A percentile compares a stretch with the other conserved stretches of the same genome.
These are phyloP conservation scores for Melieria omissa DNA, from an alignment of 2,888 invertebrate species.

Conservation along the genomic window DNA sequence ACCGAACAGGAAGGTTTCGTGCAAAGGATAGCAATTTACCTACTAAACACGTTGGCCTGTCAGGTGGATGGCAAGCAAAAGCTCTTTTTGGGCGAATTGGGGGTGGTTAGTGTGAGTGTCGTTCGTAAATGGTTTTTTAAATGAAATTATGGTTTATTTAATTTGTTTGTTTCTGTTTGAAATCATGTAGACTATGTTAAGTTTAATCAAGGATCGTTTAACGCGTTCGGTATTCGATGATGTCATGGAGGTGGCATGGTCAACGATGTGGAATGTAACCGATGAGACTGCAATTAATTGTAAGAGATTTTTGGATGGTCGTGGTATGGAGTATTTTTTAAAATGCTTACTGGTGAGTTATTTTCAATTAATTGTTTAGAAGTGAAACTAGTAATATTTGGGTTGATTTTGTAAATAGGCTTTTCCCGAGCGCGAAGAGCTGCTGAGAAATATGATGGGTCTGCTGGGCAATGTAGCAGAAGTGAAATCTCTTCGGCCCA, in stretches of 20 bases:
- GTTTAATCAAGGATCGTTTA: conserved; percentile 84
- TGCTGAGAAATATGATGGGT: conserved; percentile 98
- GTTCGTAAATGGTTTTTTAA: not conserved
- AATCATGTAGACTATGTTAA: conserved; percentile 79
- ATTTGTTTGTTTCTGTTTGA: conserved; percentile 7
- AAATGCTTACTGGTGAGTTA: conserved; percentile 82
- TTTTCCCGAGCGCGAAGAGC: conserved; percentile 88
- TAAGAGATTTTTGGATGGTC: conserved; percentile 85
- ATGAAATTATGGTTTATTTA: not conserved
- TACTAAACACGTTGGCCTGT: conserved; percentile 95
- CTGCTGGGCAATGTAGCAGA: conserved; percentile 96
- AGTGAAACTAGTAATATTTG: too few relatives aligned
- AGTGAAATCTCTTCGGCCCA: conserved; percentile 81
- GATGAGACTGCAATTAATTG: conserved; percentile 97
- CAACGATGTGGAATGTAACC: conserved; percentile 98
- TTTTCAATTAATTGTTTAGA: not conserved
- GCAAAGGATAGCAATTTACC: conserved; percentile 92
- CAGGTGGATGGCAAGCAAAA: conserved; percentile 96
- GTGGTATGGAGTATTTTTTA: conserved; percentile 91
- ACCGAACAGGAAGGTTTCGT: conserved; percentile 91
- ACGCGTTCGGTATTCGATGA: conserved; percentile 87
- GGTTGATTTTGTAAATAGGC: conserved; percentile 69
- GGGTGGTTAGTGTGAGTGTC: conserved; percentile 80
- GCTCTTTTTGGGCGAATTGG: conserved; percentile 87
- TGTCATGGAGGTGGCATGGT: conserved; percentile 97